Conservation (phyloP, 2,888 invertebrate genomes). For the Polietes domitor region DNA sequence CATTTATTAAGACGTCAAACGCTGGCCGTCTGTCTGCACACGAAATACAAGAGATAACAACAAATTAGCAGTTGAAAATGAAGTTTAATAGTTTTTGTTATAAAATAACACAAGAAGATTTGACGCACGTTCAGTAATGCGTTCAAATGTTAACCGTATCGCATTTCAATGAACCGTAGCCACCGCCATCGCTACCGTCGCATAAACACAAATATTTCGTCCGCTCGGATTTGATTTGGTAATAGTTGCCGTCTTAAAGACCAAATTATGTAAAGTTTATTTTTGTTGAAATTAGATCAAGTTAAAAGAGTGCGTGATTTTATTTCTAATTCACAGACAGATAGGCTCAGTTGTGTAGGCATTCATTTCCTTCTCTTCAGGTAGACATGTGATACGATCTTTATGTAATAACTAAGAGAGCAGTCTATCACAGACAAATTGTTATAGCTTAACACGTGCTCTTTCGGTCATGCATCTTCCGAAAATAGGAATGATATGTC, state of each 20-base stretch:
- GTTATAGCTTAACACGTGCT: too few species aligned
- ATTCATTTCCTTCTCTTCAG: constrained; percentile 8
- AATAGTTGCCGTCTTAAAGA: constrained; percentile 8
- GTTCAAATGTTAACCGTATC: not conserved
- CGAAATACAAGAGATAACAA: constrained; percentile 8
- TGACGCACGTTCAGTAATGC: constrained; percentile 41
- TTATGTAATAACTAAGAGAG: constrained; percentile 14
- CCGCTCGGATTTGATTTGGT: constrained; percentile 5
- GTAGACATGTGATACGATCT: not conserved
- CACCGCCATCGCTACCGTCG: not conserved
- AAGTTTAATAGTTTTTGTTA: constrained; percentile 38
- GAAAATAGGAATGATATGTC: too few species aligned
- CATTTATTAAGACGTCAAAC: constrained; percentile 11
- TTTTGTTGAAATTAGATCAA: constrained; percentile 37
- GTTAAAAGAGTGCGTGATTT: constrained; percentile 41
- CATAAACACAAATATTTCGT: not conserved
- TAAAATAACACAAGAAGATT: constrained; percentile 21
- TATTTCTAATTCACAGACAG: constrained; percentile 9
- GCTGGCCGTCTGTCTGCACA: not conserved
- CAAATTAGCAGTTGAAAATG: constrained; percentile 25
- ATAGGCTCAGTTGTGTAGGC: not conserved
- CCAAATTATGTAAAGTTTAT: constrained; percentile 43
- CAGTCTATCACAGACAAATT: too few species aligned
- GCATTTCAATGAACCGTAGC: not conserved
- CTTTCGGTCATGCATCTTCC: too few species aligned